phyloP scores from a whole-genome alignment of 2,888 invertebrate genomes.

The Caenorhabditis sp. region DNA sequence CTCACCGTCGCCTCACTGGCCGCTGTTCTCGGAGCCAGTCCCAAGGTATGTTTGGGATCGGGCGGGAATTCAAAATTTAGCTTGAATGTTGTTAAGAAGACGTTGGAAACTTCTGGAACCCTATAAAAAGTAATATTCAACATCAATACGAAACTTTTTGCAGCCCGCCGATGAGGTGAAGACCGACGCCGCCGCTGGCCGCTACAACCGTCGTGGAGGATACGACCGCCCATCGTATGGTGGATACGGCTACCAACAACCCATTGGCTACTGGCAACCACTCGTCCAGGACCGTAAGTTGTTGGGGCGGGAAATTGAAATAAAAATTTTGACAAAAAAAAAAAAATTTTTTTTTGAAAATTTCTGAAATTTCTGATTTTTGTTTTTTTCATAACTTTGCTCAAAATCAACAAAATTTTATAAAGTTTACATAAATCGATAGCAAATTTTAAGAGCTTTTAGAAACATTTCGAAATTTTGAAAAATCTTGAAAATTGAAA shows the following conservation, averaged over 20 bases:
- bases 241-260: constrained; percentile 15
- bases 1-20: constrained; percentile 64
- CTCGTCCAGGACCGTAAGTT: constrained; percentile 70
- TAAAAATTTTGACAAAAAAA: not conserved
- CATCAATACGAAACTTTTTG: too few species aligned
- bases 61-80: too few species aligned
- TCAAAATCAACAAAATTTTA: too few species aligned
- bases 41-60: constrained; percentile 29
- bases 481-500: not conserved
- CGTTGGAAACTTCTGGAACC: not conserved
- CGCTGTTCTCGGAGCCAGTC: constrained; percentile 31
- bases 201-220: constrained; percentile 43
- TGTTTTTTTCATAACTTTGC: too few species aligned
- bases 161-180: constrained; percentile 57
- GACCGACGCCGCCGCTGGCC: constrained; percentile 62
- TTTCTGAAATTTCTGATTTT: too few species aligned
- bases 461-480: not conserved
- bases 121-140: not conserved
- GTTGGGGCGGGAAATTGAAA: not conserved
- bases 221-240: not conserved
- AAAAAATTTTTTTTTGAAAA: not conserved
- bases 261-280: constrained; percentile 62
- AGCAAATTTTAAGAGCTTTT: not conserved
- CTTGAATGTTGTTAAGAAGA: too few species aligned
- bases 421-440: too few species aligned